phyloP scores from a whole-genome alignment of 2,113 vertebrate species.

The Prietella phreatophila region DNA sequence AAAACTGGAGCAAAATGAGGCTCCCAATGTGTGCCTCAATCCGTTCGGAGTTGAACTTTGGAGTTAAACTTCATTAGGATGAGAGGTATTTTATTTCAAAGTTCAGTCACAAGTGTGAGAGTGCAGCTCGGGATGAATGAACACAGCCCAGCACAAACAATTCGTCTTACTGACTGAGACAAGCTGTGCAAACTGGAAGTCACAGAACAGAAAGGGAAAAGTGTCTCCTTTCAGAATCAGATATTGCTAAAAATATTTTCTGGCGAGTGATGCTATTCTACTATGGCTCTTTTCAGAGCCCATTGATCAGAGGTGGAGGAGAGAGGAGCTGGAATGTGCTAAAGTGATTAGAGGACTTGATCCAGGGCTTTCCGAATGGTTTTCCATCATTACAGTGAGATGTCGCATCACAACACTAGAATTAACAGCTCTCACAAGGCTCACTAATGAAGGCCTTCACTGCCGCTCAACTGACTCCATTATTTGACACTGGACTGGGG shows the following conservation, averaged over 20 bases:
- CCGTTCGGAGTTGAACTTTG: not conserved
- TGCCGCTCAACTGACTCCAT: conserved; percentile 15
- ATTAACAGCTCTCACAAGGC: conserved; percentile 41
- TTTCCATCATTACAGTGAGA: conserved; percentile 43
- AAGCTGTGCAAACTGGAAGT: conserved; percentile 51
- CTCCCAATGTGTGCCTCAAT: not conserved
- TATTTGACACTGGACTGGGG: not conserved
- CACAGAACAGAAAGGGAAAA: conserved; percentile 50
- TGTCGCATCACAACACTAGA: conserved; percentile 28
- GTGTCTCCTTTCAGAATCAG: conserved; percentile 58
- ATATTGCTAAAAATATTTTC: conserved; percentile 63
- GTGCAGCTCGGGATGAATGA: conserved; percentile 16
- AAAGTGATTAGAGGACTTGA: conserved; percentile 47
- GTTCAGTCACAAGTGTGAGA: conserved; percentile 36
- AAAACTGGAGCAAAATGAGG: not conserved
- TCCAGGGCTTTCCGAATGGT: conserved; percentile 23
- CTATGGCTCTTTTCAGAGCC: conserved; percentile 30
- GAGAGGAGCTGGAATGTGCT: conserved; percentile 47
- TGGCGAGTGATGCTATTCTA: conserved; percentile 55
- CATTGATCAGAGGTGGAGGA: conserved; percentile 36
- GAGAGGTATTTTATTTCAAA: conserved; percentile 28
- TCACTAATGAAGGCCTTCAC: conserved; percentile 38
- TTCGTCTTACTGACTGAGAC: conserved; percentile 33
- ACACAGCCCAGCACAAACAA: conserved; percentile 49
- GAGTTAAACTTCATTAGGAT: not conserved